Evolutionary conservation across 2,797 vertebrate genomes (phyloP), one percentile per base, ranked within the genome.

Genomic region (Eidolon dupreanum): DNA sequence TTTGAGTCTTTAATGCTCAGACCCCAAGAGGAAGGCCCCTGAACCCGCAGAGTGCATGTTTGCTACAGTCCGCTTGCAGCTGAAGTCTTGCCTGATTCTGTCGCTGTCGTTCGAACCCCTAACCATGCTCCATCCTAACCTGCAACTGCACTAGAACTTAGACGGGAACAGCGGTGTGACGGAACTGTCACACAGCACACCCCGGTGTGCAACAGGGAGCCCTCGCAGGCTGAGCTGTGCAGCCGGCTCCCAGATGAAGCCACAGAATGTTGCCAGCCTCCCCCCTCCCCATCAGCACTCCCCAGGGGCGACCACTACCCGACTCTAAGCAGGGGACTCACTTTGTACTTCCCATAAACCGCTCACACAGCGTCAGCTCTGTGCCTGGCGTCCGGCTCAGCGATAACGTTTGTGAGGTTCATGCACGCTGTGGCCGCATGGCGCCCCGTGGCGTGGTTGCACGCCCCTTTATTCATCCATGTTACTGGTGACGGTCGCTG

Each of bases 401-500:
- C 2, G 2, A 0, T 36, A 0, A 0, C 2, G 24, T 9, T 12
- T 20, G 13, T 6, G 68, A 10, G 0, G 53, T 11, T 36, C 20
- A 1, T 0, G 20, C 46, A 4, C 0, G 0, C 12, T 1, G 11
- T 10, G 59, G 46, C 16, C 22, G 11, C 55, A 1, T 2, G 3
- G 53, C 7, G 4, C 41, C 22, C 66, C 16, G 0, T 5, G 57
- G 22, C 17, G 57, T 10, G 36, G 43, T 12, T 6, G 31, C 9
- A 8, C 2, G 4, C 7, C 55, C 4, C 0, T 8, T 6, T 13
- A 0, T 3, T 9, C n/a, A 2, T 17, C 24, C 8, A 0, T 2
- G 19, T 16, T 0, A 0, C 33, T 2, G 6, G 0, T 1, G 55
- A 7, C 0, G 22, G 33, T 9, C 66, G 0, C 7, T 0, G 13